Base-by-base conservation (phyloP, 1,140 invertebrate species). In the Ips nitidus region DNA sequence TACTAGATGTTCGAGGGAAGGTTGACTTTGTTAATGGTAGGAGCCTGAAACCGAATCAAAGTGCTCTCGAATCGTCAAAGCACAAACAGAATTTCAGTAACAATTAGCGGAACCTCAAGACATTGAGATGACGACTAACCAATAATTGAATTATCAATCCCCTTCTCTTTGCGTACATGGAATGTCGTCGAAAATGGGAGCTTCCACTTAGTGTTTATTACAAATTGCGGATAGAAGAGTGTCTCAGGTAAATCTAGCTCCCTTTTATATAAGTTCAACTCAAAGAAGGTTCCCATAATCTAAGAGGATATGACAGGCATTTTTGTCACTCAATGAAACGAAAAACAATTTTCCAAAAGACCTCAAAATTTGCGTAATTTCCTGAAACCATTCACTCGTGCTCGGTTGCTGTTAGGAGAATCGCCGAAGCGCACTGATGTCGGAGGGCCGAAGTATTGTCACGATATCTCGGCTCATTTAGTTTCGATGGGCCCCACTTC, bases 381-480 rank as follows among this genome's bases (percentile, higher is more conserved):
- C 37, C 53, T 55, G 8, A 22, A 22, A 22, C 22, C 22, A 22
- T 22, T 22, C 22, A 22, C 22, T 22, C 22, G 22, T 22, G 22
- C 22, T 22, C 22, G 22, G 22, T 22, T 22, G 22, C 22, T 22
- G 22, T 22, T 37, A 55, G 37, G 56, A 37, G 41, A 58, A 58
- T 58, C 41, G 56, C 56, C 56, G 8, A 3, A 58, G 56, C 56
- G 39, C 39, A 58, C 56, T 58, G 56, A 58, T 58, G 56, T 58
- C 5, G 39, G 37, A 47, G 55, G 59, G 59, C 56, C 40, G 52
- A 55, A 43, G 50, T 53, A 65, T 65, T 63, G 61, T 63, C 61
- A 40, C 61, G 61, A 65, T 65, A 55, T n/a, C 40, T 55, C 40
- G 62, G 62, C 50, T 53, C 62, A 65, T 65, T 65, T 65, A 65